phyloP scores from a whole-genome alignment of 2,797 vertebrate species.

The Scleropages formosus region DNA sequence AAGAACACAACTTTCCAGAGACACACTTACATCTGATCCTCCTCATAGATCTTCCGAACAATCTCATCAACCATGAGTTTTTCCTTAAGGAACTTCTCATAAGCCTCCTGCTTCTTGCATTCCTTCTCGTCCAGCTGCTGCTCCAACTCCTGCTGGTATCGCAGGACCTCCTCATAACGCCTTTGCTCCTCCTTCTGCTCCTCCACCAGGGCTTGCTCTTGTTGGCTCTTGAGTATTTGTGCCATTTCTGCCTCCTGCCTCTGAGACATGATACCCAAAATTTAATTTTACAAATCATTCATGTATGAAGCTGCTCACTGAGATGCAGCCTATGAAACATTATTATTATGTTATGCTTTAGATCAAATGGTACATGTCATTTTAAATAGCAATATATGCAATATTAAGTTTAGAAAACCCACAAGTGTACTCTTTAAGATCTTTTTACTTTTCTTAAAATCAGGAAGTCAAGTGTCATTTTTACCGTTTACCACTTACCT shows the following conservation, averaged over 20 bases:
- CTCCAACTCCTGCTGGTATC: constrained; percentile 76
- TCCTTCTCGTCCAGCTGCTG: constrained; percentile 84
- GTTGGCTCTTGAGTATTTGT: constrained; percentile 70
- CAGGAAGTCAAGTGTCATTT: too few relatives aligned
- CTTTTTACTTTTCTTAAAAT: too few relatives aligned
- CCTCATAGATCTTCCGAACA: constrained; percentile 86
- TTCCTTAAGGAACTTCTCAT: constrained; percentile 86
- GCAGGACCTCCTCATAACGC: constrained; percentile 62
- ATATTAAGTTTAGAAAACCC: too few relatives aligned
- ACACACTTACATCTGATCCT: constrained; percentile 81
- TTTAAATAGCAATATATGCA: too few relatives aligned
- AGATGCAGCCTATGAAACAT: too few relatives aligned
- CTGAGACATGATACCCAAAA: constrained; percentile 54
- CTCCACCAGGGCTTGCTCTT: constrained; percentile 60
- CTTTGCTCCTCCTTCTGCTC: constrained; percentile 64
- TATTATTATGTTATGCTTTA: too few relatives aligned
- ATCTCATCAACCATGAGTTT: constrained; percentile 91
- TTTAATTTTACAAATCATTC: too few relatives aligned
- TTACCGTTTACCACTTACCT: too few relatives aligned
- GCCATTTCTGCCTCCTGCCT: constrained; percentile 73
- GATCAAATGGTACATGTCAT: too few relatives aligned
- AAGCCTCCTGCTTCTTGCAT: constrained; percentile 75
- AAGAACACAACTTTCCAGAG: not conserved
- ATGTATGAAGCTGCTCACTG: too few relatives aligned
- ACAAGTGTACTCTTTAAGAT: too few relatives aligned